Conservation (phyloP, 2,888 invertebrate genomes). For the Eristalis tenax region DNA sequence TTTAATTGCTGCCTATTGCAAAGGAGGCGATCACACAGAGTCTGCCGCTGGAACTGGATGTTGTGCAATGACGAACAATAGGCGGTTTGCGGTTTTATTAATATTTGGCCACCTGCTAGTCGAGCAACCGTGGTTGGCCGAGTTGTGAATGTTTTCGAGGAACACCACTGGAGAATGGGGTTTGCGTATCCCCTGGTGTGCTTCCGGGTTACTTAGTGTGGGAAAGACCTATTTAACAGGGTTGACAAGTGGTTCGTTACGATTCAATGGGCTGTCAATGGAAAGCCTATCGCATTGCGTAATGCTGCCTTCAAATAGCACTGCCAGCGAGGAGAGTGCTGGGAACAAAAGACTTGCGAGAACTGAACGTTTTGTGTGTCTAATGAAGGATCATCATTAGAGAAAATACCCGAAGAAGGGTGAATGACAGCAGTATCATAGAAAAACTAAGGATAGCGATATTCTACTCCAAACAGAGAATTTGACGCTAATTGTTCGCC, state of each 20-base stretch:
- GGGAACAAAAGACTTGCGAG: no score
- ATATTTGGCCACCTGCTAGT: constrained; percentile 40
- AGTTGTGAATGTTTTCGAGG: neutral
- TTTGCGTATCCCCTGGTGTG: neutral
- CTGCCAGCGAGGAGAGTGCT: no score
- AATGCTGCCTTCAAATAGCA: no score
- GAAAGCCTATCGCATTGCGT: no score
- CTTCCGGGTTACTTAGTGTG: neutral
- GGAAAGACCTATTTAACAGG: neutral
- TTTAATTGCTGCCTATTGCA: constrained; percentile 38
- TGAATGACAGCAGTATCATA: no score
- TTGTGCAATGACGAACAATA: constrained; percentile 12
- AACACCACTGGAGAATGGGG: neutral
- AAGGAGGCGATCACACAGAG: neutral
- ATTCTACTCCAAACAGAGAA: no score
- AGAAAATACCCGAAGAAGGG: no score
- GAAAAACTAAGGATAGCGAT: no score
- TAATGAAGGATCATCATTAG: no score
- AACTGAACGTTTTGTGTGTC: no score
- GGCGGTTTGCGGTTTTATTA: constrained; percentile 1
- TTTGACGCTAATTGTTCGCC: no score
- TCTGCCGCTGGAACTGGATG: constrained; percentile 6
- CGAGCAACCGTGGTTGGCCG: neutral
- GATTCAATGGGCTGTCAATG: no score
- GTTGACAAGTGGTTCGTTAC: constrained; percentile 1